Evolutionary conservation across 2,797 vertebrate genomes (phyloP), one percentile per base, ranked within the genome.

Genomic region (Pipistrellus kuhlii): DNA sequence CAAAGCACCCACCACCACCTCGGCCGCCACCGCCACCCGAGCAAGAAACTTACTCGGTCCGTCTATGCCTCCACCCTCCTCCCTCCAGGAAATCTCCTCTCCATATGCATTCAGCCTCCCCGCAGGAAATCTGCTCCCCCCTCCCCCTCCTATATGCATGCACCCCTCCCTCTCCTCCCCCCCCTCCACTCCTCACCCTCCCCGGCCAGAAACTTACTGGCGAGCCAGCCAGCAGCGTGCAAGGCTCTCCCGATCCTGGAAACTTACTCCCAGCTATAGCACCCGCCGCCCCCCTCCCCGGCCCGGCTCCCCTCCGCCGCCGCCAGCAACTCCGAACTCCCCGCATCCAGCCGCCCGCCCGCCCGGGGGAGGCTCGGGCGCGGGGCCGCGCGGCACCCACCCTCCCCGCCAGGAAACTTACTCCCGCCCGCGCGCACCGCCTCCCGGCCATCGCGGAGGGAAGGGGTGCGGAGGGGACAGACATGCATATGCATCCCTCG

Each of bases 361-460:
- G 90, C 94, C 96, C 81, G 86, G 95, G 85, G 95, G 92, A 96
- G 95, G 96, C 96, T 95, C 86, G 96, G 88, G 94, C 92, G 96
- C 96, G 83, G 75, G 92, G 96, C 89, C 76, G 95, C 91, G 95
- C 94, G 95, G 95, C 96, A 96, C 72, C 96, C 96, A 95, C 96
- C 97, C 97, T 94, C 97, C 97, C 97, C 96, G 94, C 80, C 96
- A 96, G 97, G 96, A 97, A 97, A 97, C 96, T 97, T 97, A 97
- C 97, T 96, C 96, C 96, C 97, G 95, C 96, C 97, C 93, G 97
- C 97, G 96, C 94, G 96, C 96, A 96, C 96, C 96, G 97, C 96
- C 97, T 97, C 96, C 93, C 92, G 93, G 94, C 95, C 90, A 96
- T 95, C 86, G 94, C 93, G 88, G 95, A 92, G 95, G 96, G 92